Percentiles rank a stretch among this genome's conserved stretches.
These are phyloP conservation scores for Hyaena hyaena DNA, from an alignment of 2,113 vertebrate genomes.

Conservation along the genomic window DNA sequence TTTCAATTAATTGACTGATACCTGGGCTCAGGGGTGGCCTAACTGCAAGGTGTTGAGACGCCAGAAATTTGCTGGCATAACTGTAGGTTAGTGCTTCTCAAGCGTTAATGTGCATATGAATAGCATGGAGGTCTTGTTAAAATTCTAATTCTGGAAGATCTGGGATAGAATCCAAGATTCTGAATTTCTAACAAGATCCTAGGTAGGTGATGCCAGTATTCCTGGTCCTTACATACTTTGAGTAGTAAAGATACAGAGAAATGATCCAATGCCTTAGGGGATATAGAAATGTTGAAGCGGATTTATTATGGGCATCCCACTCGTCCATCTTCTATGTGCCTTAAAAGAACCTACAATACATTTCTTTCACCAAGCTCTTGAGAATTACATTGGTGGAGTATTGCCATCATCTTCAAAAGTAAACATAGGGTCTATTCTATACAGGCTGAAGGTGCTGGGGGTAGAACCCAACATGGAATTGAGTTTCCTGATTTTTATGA, in stretches of 20 bases:
- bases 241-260: neutral
- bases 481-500: neutral
- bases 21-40: conserved; percentile 64
- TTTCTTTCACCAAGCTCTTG: neutral
- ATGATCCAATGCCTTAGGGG: neutral
- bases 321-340: neutral
- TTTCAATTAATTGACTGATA: conserved; percentile 59
- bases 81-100: neutral
- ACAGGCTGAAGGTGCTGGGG: neutral
- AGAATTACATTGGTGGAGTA: neutral
- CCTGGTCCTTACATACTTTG: neutral
- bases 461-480: neutral
- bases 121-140: conserved; percentile 59
- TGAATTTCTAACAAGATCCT: conserved; percentile 6
- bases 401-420: neutral
- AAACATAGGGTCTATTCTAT: neutral
- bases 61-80: conserved; percentile 44
- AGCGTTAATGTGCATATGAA: neutral
- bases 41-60: conserved; percentile 37
- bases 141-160: conserved; percentile 48
- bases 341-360: neutral
- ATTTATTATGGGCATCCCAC: neutral
- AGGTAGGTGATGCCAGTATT: neutral
- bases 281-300: neutral
- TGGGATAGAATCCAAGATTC: conserved; percentile 48